These are phyloP conservation scores for Crioceris asparagi DNA, from an alignment of 2,888 invertebrate genomes.

Conservation along the genomic window DNA sequence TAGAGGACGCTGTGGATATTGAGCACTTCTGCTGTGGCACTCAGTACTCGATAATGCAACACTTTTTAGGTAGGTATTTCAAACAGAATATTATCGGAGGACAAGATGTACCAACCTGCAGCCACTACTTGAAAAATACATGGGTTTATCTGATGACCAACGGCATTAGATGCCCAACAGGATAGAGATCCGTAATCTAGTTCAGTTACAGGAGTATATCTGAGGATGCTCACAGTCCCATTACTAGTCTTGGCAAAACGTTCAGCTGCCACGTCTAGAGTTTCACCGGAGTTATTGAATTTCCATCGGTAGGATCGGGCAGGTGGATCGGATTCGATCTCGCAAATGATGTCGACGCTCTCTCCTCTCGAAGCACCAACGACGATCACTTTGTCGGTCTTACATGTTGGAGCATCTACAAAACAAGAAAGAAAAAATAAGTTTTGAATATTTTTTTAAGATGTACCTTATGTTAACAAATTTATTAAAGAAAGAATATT, in stretches of 20 bases:
- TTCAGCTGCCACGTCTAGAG: constrained; percentile 69
- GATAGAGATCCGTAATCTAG: constrained; percentile 82
- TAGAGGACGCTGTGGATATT: too few relatives aligned
- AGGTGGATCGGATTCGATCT: constrained; percentile 85
- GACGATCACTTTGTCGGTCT: constrained; percentile 61
- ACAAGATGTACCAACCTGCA: too few relatives aligned
- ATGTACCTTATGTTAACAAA: background rate
- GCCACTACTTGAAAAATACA: constrained; percentile 84
- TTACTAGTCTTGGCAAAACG: constrained; percentile 59
- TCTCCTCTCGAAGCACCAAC: constrained; percentile 85
- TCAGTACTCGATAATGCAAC: too few relatives aligned
- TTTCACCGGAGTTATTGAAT: constrained; percentile 89
- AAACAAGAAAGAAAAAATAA: constrained; percentile 6
- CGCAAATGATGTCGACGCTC: constrained; percentile 75
- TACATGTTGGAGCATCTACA: constrained; percentile 77
- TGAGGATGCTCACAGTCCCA: constrained; percentile 61
- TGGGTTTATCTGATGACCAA: constrained; percentile 71
- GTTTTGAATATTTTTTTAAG: background rate
- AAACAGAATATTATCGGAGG: too few relatives aligned
- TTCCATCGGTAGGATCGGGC: constrained; percentile 87
- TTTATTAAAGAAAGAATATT: background rate
- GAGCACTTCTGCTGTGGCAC: too few relatives aligned
- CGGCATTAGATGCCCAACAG: constrained; percentile 76
- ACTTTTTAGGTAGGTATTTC: too few relatives aligned
- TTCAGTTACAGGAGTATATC: constrained; percentile 49